phyloP scores from a whole-genome alignment of 2,888 invertebrate genomes.

The Machimus atricapillus region DNA sequence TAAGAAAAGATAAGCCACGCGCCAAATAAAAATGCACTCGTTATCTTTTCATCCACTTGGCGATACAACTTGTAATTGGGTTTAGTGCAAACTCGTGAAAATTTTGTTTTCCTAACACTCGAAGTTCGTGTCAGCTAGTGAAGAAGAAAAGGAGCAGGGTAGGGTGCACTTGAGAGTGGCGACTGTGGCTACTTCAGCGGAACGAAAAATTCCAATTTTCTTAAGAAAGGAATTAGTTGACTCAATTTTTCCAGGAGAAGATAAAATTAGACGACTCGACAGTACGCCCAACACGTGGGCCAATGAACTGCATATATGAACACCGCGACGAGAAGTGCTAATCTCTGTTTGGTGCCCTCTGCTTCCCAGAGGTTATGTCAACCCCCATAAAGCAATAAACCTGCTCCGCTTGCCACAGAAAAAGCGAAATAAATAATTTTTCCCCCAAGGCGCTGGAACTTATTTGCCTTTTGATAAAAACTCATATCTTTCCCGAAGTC shows the following conservation, averaged over 20 bases:
- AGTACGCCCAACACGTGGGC: conserved; percentile 1
- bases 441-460: neutral
- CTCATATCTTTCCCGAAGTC: neutral
- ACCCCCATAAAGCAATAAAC: conserved; percentile 29
- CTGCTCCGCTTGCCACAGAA: conserved; percentile 1
- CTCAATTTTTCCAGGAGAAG: neutral
- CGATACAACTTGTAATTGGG: conserved; percentile 14
- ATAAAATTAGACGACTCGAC: neutral
- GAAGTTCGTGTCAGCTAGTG: neutral
- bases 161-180: neutral
- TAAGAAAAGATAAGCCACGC: neutral
- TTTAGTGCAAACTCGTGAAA: conserved; percentile 21
- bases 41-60: conserved; percentile 11
- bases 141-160: neutral
- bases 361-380: conserved; percentile 20
- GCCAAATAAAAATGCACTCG: conserved; percentile 8
- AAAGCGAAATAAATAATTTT: neutral
- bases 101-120: conserved; percentile 16
- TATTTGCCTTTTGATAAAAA: neutral
- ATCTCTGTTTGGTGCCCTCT: conserved; percentile 35
- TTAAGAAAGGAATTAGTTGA: neutral
- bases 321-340: conserved; percentile 1
- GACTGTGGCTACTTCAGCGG: neutral
- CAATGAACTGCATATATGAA: neutral
- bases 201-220: neutral